phyloP scores from a whole-genome alignment of 2,888 invertebrate species.

The Sarcophaga subvicina region DNA sequence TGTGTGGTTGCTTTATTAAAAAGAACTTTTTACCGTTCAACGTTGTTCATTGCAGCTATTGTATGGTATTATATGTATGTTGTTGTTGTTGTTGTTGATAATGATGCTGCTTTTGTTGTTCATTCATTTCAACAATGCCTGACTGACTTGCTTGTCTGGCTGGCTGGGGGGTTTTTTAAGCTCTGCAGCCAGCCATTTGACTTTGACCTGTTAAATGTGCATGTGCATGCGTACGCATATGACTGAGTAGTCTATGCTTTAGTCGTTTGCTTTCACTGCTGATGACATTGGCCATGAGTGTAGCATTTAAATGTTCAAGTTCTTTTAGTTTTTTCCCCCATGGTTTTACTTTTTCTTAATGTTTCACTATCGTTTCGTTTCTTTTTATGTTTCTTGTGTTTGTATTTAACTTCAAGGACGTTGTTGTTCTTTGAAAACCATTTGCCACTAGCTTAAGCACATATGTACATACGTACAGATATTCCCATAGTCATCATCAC shows the following conservation, averaged over 20 bases:
- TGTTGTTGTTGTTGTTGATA: constrained; percentile 3
- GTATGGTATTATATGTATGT: no score
- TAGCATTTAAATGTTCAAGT: constrained; percentile 26
- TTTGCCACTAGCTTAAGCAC: no score
- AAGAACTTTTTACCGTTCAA: constrained; percentile 29
- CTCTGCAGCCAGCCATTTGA: constrained; percentile 43
- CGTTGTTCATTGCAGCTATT: constrained; percentile 19
- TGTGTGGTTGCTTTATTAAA: constrained; percentile 2
- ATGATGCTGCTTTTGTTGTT: not conserved
- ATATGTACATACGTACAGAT: constrained; percentile 1
- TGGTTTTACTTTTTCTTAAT: not conserved
- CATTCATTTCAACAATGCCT: not conserved
- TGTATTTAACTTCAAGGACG: constrained; percentile 52
- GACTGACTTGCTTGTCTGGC: not conserved
- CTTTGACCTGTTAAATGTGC: constrained; percentile 55
- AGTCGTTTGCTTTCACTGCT: constrained; percentile 37
- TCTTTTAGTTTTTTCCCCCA: not conserved
- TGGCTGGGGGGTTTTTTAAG: constrained; percentile 5
- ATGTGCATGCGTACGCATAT: not conserved
- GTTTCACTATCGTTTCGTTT: not conserved
- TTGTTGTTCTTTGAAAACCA: constrained; percentile 33
- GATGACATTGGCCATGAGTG: constrained; percentile 60
- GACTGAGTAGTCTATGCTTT: not conserved
- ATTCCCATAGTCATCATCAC: constrained; percentile 18
- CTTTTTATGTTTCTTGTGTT: not conserved